A percentile compares a stretch with the other conserved stretches of the same genome.
These are phyloP conservation scores for Orgyia antiqua DNA, from an alignment of 2,888 invertebrate genomes.

Conservation along the genomic window DNA sequence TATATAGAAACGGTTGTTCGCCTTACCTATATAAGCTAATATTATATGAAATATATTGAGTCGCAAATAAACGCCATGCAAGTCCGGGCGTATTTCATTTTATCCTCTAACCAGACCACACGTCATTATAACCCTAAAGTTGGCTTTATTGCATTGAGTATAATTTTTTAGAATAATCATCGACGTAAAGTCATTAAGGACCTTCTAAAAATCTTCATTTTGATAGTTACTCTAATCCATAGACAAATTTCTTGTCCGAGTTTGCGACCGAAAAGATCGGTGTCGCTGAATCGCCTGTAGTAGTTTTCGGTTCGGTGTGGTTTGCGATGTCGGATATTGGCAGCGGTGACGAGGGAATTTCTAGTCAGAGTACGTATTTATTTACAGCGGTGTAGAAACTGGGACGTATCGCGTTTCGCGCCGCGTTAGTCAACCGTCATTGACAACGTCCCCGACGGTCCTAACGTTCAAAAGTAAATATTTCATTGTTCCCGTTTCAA, in stretches of 20 bases:
- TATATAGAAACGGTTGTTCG: too few species aligned
- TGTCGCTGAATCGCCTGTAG: constrained; percentile 65
- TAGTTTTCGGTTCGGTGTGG: constrained; percentile 75
- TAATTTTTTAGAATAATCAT: too few species aligned
- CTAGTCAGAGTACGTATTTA: constrained; percentile 86
- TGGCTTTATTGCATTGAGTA: too few species aligned
- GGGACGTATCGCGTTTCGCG: constrained; percentile 34
- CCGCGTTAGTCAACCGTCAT: constrained; percentile 43
- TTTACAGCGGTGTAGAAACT: constrained; percentile 44
- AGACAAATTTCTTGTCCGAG: constrained; percentile 58
- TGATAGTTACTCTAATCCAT: constrained; percentile 63
- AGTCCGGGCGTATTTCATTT: too few species aligned
- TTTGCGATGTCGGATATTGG: constrained; percentile 87
- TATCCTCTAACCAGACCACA: too few species aligned
- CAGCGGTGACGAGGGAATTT: constrained; percentile 88
- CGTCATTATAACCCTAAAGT: too few species aligned
- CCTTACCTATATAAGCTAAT: too few species aligned
- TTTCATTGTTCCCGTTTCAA: constrained; percentile 77
- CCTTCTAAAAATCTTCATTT: constrained; percentile 43
- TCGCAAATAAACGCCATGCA: too few species aligned
- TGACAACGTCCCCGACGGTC: constrained; percentile 43
- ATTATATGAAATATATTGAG: too few species aligned
- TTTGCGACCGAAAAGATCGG: background rate
- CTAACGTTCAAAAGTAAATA: constrained; percentile 71
- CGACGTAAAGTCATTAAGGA: too few species aligned